These are phyloP conservation scores for Panthera leo DNA, from an alignment of 2,113 vertebrate genomes.

Conservation along the genomic window DNA sequence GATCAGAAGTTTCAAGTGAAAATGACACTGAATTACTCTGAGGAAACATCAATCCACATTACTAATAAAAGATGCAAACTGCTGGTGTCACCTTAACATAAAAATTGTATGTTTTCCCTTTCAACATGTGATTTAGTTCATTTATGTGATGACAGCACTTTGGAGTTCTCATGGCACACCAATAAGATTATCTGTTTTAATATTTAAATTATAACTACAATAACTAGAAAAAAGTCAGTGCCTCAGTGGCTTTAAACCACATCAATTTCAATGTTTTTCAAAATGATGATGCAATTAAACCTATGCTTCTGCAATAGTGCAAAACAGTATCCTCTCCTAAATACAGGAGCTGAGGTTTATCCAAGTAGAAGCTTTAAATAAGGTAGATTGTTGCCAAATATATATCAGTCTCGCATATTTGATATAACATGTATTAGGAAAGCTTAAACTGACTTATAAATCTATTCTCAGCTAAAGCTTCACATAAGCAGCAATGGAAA, in stretches of 20 bases:
- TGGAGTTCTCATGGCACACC: conserved; percentile 79
- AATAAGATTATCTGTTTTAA: conserved; percentile 83
- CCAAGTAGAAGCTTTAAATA: conserved; percentile 86
- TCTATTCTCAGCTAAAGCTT: conserved; percentile 86
- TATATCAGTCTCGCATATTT: conserved; percentile 82
- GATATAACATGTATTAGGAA: conserved; percentile 84
- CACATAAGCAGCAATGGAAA: conserved; percentile 86
- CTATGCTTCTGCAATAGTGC: conserved; percentile 85
- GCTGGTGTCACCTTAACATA: conserved; percentile 67
- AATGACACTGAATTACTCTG: conserved; percentile 43
- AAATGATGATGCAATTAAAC: conserved; percentile 84
- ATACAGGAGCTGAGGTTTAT: conserved; percentile 86
- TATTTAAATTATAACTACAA: conserved; percentile 86
- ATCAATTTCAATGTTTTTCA: conserved; percentile 81
- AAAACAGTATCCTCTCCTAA: conserved; percentile 85
- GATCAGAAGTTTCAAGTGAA: conserved; percentile 55
- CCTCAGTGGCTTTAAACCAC: conserved; percentile 82
- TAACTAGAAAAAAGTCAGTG: conserved; percentile 87
- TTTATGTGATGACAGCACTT: conserved; percentile 62
- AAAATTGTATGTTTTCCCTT: conserved; percentile 56
- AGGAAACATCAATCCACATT: conserved; percentile 53
- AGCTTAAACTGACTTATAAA: conserved; percentile 84
- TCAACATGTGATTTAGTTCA: conserved; percentile 53
- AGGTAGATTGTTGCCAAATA: conserved; percentile 85
- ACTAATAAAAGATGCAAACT: conserved; percentile 60